Base-by-base conservation (phyloP, 2,797 vertebrate genomes). In the Oophaga sylvatica region DNA sequence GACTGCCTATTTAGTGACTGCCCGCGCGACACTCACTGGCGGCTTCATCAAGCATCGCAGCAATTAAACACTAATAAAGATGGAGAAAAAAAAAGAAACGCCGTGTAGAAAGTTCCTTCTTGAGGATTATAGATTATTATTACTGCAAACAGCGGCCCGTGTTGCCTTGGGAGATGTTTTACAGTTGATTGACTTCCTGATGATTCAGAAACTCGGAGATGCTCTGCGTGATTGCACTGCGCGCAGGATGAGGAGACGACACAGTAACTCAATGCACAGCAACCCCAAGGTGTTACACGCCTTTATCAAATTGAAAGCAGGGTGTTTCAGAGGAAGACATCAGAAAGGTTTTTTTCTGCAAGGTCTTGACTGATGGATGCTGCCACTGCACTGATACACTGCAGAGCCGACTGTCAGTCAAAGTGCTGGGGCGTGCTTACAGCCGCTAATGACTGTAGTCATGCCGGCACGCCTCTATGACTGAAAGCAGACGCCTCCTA, bases 111-210 rank as follows among this genome's bases (percentile, higher is more conserved):
- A 31, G 59, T 45, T 68, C 81, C 41, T 68, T 81, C 71, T 31
- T 59, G 60, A 31, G 70, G 73, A 82, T 83, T 75, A 70, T 19
- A 20, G 62, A 9, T 87, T 83, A 87, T 87, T 83, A 87, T 87
- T 83, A 83, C 80, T 68, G 86, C 35, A 87, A 87, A 87, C 81
- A 75, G 78, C 35, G 41, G 77, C 16, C 48, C 56, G 20, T n/a
- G 19, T 67, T n/a, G 81, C 86, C 81, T 41, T 41, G 73, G 86
- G 86, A 22, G 73, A 78, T n/a, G 53, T 45, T 78, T 78, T 68
- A 53, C 59, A 67, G 56, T 48, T 57, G 73, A 87, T 45, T 83
- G 80, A 87, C 73, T 83, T 78, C 76, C 73, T 70, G 80, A 83
- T 79, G 59, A 79, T 41, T 62, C 59, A 12, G 79, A 17, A 70